Conservation (phyloP, 2,113 vertebrate genomes). For the Alethe diademata region DNA sequence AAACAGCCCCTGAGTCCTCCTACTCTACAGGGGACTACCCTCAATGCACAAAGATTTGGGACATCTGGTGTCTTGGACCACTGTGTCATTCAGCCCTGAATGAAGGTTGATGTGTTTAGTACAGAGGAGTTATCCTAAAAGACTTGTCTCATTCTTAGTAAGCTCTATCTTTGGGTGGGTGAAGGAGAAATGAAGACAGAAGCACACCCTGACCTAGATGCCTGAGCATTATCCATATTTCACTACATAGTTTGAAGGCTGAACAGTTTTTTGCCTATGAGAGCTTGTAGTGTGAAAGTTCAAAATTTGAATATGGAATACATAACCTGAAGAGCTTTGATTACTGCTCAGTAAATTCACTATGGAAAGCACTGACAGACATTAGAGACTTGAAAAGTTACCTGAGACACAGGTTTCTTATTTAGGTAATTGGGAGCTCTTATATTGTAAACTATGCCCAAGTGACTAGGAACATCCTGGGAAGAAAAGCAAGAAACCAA, state of each 20-base stretch:
- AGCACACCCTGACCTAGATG: not conserved
- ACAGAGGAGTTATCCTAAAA: not conserved
- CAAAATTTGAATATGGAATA: not conserved
- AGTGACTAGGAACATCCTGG: not conserved
- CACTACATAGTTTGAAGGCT: not conserved
- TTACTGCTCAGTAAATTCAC: not conserved
- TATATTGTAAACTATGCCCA: not conserved
- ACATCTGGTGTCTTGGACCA: not conserved
- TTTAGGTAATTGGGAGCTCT: not conserved
- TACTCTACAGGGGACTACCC: not conserved
- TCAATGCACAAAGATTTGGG: not conserved
- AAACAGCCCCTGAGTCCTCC: not conserved
- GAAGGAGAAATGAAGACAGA: not conserved
- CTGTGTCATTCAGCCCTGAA: not conserved
- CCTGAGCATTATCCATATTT: not conserved
- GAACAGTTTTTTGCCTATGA: not conserved
- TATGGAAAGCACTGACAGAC: not conserved
- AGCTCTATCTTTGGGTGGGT: not conserved
- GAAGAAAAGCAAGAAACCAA: not conserved
- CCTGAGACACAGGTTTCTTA: not conserved
- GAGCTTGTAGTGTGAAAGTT: not conserved
- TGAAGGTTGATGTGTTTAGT: not conserved
- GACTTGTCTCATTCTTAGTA: not conserved
- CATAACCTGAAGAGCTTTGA: not conserved
- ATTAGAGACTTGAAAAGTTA: not conserved